phyloP scores from a whole-genome alignment of 1,140 invertebrate species.

The Caerostris extrusa region DNA sequence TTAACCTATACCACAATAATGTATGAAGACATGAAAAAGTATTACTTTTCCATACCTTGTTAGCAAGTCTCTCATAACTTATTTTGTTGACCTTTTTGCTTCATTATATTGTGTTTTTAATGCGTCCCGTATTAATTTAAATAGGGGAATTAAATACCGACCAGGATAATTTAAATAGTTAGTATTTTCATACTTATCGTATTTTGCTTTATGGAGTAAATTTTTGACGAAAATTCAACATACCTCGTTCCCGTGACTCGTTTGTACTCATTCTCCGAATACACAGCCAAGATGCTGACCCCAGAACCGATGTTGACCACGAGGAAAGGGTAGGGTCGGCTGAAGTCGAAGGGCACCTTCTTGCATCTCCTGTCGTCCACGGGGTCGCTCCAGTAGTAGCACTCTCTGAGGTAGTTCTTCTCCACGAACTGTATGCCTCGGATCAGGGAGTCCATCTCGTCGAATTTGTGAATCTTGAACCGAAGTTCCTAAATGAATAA shows the following conservation, averaged over 20 bases:
- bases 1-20: no score
- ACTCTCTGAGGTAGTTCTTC: constrained; percentile 92
- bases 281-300: constrained; percentile 96
- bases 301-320: constrained; percentile 99
- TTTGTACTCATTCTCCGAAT: constrained; percentile 94
- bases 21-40: no score
- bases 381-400: constrained; percentile 95
- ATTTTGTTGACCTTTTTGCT: no score
- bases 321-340: constrained; percentile 96
- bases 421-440: constrained; percentile 97
- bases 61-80: no score
- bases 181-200: no score
- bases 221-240: not conserved
- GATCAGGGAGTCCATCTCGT: constrained; percentile 97
- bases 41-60: no score
- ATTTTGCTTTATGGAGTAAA: no score
- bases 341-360: constrained; percentile 92
- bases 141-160: no score
- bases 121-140: no score
- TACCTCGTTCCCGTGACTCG: constrained; percentile 96
- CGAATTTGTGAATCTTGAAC: constrained; percentile 96
- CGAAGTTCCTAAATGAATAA: constrained; percentile 8
- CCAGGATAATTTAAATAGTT: no score
- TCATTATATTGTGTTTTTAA: no score
- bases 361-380: constrained; percentile 87